Conservation (phyloP, 2,888 invertebrate species). For the Drosophila infuscata region DNA sequence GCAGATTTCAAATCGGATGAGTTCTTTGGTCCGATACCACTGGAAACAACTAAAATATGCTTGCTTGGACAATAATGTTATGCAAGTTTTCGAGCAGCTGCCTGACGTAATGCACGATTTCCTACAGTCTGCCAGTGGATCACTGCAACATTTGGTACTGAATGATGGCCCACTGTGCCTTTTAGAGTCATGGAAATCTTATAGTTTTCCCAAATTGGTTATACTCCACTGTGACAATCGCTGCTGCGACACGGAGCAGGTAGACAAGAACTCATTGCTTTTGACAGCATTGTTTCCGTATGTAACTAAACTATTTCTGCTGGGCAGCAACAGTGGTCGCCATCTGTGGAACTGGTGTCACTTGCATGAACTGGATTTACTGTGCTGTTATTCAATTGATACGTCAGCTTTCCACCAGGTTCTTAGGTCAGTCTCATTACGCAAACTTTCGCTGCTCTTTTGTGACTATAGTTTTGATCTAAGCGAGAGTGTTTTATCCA, state of each 20-base stretch:
- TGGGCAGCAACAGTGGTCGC: constrained; percentile 32
- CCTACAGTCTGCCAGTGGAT: constrained; percentile 30
- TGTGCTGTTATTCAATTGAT: constrained; percentile 35
- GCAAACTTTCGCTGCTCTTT: constrained; percentile 51
- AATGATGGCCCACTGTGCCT: background rate
- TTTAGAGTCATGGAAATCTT: constrained; percentile 22
- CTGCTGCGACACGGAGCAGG: background rate
- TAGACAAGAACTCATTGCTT: constrained; percentile 35
- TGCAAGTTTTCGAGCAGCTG: constrained; percentile 21
- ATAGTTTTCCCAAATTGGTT: constrained; percentile 48
- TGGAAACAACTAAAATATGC: constrained; percentile 43
- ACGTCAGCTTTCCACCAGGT: constrained; percentile 13
- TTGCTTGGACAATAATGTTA: background rate
- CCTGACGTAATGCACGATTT: constrained; percentile 38
- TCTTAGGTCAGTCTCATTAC: constrained; percentile 38
- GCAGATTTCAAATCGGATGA: constrained; percentile 32
- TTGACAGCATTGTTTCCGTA: constrained; percentile 56
- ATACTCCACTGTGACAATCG: constrained; percentile 27
- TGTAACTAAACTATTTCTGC: constrained; percentile 39
- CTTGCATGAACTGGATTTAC: constrained; percentile 50
- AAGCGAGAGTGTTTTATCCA: background rate
- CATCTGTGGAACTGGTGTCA: constrained; percentile 45
- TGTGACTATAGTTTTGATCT: constrained; percentile 6
- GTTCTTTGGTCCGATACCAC: constrained; percentile 27
- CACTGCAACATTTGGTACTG: constrained; percentile 40